These are phyloP conservation scores for Drosophila nigritarsus DNA, from an alignment of 2,888 invertebrate species.

Conservation along the genomic window DNA sequence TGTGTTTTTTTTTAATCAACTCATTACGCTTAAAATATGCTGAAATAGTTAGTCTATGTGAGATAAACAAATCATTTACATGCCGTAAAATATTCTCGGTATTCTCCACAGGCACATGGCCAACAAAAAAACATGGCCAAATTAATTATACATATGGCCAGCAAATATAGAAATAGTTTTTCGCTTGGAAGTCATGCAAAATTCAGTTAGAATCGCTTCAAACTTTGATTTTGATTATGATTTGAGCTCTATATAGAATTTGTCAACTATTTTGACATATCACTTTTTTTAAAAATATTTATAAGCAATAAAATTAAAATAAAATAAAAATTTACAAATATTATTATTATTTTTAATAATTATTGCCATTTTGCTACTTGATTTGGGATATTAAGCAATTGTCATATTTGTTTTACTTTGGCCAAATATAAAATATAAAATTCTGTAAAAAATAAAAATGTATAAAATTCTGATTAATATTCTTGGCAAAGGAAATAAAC, in stretches of 20 bases:
- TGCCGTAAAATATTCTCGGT: conserved; percentile 54
- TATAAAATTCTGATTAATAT: background rate
- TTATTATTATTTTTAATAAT: background rate
- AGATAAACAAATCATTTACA: conserved; percentile 51
- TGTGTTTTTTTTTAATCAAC: background rate
- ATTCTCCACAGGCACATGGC: conserved; percentile 41
- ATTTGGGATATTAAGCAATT: background rate
- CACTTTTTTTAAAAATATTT: too few relatives aligned
- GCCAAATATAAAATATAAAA: background rate
- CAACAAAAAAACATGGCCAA: conserved; percentile 12
- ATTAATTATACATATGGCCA: background rate
- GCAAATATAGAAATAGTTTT: background rate
- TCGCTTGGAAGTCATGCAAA: background rate
- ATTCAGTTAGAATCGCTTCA: background rate
- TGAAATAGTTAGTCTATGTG: conserved; percentile 4
- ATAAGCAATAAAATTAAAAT: too few relatives aligned
- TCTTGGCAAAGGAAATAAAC: too few relatives aligned
- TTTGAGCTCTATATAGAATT: background rate
- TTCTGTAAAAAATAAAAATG: too few relatives aligned
- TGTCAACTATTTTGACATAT: background rate
- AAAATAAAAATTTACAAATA: background rate
- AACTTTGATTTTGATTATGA: background rate
- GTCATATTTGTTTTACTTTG: too few relatives aligned
- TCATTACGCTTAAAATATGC: conserved; percentile 18
- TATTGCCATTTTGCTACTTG: background rate